Percentiles rank a stretch among this genome's conserved stretches.
Conservation (phyloP, 1,140 invertebrate species). For the Brachionus calyciflorus region DNA sequence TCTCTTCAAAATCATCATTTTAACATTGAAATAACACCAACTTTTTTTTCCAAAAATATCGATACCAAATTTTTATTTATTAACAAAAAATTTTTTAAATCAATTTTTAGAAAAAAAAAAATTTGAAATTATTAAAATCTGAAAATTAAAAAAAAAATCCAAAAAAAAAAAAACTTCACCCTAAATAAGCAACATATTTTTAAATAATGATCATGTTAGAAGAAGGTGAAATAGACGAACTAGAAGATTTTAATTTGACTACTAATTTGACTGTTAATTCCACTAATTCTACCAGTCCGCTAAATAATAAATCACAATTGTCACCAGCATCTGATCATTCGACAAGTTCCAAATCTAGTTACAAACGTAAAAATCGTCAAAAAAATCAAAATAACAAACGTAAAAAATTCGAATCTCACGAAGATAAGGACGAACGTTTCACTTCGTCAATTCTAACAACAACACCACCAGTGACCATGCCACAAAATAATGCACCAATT, state of each 20-base stretch:
- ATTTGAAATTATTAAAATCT: too few species aligned
- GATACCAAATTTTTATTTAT: too few species aligned
- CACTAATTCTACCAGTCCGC: background rate
- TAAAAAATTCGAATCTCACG: background rate
- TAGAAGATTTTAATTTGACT: background rate
- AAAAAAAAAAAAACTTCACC: too few species aligned
- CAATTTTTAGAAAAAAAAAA: too few species aligned
- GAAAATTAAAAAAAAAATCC: too few species aligned
- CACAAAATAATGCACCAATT: background rate
- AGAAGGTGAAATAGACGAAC: constrained; percentile 28
- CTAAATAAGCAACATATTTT: too few species aligned
- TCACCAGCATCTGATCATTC: background rate
- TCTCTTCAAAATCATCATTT: too few species aligned
- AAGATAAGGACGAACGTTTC: background rate
- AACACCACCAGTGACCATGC: background rate
- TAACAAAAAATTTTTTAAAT: too few species aligned
- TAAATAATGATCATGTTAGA: background rate
- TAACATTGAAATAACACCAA: too few species aligned
- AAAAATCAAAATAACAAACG: background rate
- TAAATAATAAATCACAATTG: background rate
- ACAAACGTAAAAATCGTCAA: constrained; percentile 6
- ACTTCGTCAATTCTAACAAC: background rate
- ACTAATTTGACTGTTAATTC: background rate
- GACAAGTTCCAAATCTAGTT: background rate
- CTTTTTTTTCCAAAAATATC: too few species aligned